Evolutionary conservation across 1,140 invertebrate species (phyloP).

Genomic region (Penaeus indicus): DNA sequence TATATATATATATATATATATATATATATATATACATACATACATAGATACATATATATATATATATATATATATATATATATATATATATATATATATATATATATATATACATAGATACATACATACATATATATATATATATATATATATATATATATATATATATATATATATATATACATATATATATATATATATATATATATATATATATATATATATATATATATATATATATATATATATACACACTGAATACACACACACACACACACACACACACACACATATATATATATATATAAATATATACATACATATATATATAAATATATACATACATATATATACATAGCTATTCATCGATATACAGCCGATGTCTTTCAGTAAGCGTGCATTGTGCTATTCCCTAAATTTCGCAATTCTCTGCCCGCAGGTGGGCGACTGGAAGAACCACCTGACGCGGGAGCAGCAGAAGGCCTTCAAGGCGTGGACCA

Average conservation of each 20-base stretch:
- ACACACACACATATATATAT: constrained; percentile 5
- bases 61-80: constrained; percentile 23
- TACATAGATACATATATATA: background rate
- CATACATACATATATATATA: constrained; percentile 12
- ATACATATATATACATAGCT: background rate
- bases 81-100: constrained; percentile 25
- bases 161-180: constrained; percentile 19
- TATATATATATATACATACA: background rate
- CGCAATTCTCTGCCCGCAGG: constrained; percentile 14
- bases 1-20: constrained; percentile 16
- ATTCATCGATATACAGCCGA: background rate
- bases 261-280: background rate
- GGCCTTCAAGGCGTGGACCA: constrained; percentile 52
- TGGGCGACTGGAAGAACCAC: constrained; percentile 59
- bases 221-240: background rate
- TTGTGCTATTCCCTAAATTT: background rate
- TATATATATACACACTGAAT: background rate
- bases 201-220: constrained; percentile 1
- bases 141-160: background rate
- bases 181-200: constrained; percentile 13
- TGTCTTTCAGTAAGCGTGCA: background rate
- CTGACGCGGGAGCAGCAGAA: constrained; percentile 35
- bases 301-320: constrained; percentile 19
- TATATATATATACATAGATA: constrained; percentile 15
- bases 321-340: constrained; percentile 17